Conservation (phyloP, 2,113 vertebrate species). For the Psittacara wagleri region DNA sequence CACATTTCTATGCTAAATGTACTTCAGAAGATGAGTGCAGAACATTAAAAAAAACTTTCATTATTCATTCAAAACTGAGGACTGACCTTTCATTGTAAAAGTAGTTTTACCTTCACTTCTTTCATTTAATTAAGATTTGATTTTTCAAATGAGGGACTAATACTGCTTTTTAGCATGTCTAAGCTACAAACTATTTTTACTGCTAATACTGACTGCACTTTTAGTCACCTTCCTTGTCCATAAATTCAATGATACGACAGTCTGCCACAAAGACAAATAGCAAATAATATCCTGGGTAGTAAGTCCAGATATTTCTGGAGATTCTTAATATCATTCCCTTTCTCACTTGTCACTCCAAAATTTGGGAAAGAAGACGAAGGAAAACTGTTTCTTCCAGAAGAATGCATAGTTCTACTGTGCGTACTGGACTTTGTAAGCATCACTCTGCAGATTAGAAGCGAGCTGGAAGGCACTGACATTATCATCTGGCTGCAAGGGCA, state of each 20-base stretch:
- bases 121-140: background rate
- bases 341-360: background rate
- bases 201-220: background rate
- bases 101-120: background rate
- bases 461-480: background rate
- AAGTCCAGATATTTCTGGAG: background rate
- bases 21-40: background rate
- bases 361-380: background rate
- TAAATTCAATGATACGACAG: background rate
- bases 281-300: background rate
- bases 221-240: background rate
- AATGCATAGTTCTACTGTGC: background rate
- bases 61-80: background rate
- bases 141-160: background rate
- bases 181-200: background rate
- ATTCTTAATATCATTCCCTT: background rate
- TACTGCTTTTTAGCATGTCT: background rate
- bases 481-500: background rate
- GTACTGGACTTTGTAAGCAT: background rate
- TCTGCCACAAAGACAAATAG: background rate
- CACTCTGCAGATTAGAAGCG: background rate
- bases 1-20: background rate
- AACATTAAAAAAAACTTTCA: background rate
- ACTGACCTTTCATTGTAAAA: background rate
- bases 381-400: background rate